phyloP scores from a whole-genome alignment of 1,140 invertebrate genomes.

The Dendrolimus kikuchii region DNA sequence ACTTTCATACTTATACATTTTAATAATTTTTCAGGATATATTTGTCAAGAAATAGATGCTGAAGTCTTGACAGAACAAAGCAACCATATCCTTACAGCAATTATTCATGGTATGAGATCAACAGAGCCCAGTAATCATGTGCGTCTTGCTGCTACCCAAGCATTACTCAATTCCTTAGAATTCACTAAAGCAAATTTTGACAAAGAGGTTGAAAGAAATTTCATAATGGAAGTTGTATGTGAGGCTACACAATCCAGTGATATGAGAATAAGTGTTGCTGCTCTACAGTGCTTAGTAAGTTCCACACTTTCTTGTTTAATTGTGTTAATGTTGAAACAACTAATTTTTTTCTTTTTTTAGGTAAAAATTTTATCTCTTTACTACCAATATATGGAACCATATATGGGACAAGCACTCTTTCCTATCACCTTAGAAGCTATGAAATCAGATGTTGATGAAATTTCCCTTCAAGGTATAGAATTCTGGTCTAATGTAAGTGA shows the following conservation, averaged over 20 bases:
- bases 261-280: slow-evolving; percentile 93
- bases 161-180: slow-evolving; percentile 97
- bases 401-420: slow-evolving; percentile 98
- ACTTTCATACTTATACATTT: too few species aligned
- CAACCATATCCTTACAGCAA: slow-evolving; percentile 98
- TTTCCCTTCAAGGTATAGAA: slow-evolving; percentile 98
- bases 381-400: slow-evolving; percentile 99
- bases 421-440: slow-evolving; percentile 99
- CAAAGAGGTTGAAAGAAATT: slow-evolving; percentile 96
- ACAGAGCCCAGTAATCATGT: slow-evolving; percentile 89
- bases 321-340: slow-evolving; percentile 3
- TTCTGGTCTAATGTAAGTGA: slow-evolving; percentile 99
- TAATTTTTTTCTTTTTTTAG: slow-evolving; percentile 22
- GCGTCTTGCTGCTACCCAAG: slow-evolving; percentile 95
- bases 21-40: slow-evolving; percentile 72
- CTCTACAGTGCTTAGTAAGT: slow-evolving; percentile 95
- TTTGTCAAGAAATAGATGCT: slow-evolving; percentile 89
- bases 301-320: slow-evolving; percentile 5
- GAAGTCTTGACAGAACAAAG: slow-evolving; percentile 93
- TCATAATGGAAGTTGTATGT: slow-evolving; percentile 99
- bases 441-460: slow-evolving; percentile 96
- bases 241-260: slow-evolving; percentile 90
- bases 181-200: slow-evolving; percentile 99
- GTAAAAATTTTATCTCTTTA: slow-evolving; percentile 98
- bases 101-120: slow-evolving; percentile 97